Evolutionary conservation across 1,140 invertebrate genomes (phyloP), one percentile per base, ranked within the genome.

Genomic region (Cotesia vestalis): DNA sequence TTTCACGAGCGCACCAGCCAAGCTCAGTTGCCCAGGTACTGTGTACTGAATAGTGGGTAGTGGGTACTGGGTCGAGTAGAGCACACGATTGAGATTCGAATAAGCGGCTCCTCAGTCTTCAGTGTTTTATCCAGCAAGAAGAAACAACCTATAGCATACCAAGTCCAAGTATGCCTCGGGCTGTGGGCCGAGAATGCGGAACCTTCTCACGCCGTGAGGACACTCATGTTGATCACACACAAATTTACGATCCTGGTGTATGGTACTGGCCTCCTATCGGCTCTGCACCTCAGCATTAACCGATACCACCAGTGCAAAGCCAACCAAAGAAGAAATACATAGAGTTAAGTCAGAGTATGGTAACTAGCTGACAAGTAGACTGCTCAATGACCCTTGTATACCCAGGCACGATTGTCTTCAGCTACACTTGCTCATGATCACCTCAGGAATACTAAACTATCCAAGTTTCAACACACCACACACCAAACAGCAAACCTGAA

Each of bases 161-260:
- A 27, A 27, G 27, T n/a, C 79, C 77, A 77, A 68, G 77, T 68
- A 69, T 66, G 81, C 81, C 81, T 75, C 69, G 69, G 80, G 83
- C 82, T 84, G 76, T 85, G 83, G 84, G 82, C 83, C 82, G 79
- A 82, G 84, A 85, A 85, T 85, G 84, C 84, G 83, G 83, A 85
- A 85, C 78, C 76, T 80, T 76, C 71, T 78, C 77, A 76, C 72
- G 73, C 36, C 57, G 64, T 55, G 70, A 27, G 70, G 63, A 72
- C 62, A 53, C 4, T 60, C 70, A 66, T 82, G 81, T 81, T 81
- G 81, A 80, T 83, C 78, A 76, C 77, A 75, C 77, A 80, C 78
- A 74, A 82, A 80, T 81, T 82, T 80, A 82, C 77, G 75, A 78
- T 77, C 76, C 74, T 66, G 60, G 61, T 27, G 27, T 27, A 27